Evolutionary conservation across 2,797 vertebrate species (phyloP), one percentile per base, ranked within the genome.

Genomic region (Sebastes minor): DNA sequence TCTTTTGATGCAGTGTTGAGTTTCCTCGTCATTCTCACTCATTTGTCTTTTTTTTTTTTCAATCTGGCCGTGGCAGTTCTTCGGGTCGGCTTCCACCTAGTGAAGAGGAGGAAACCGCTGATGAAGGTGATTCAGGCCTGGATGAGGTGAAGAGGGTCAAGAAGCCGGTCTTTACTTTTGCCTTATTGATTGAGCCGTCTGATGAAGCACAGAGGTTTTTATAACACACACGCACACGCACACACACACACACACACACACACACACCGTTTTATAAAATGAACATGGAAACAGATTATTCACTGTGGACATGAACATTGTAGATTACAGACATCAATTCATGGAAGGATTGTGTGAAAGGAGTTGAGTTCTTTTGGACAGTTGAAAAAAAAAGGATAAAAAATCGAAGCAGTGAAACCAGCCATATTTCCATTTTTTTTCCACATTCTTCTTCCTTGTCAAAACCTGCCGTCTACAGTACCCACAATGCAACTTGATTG

Each of bases 51-150:
- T 30, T 81, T 64, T 64, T 64, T 35, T 18, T 20, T 60, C 53
- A 42, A 38, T 28, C 33, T 13, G 28, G 56, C 25, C 62, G 23
- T 69, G 71, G 38, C 61, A 46, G 16, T 16, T 68, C 66, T 35
- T 80, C 38, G 14, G 71, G 76, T 35, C 30, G 25, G 33, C 9
- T 18, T 67, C 27, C 33, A 68, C 52, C 30, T 57, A 35, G n/a
- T 46, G 73, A 71, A 59, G 59, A 71, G 53, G 9, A 82, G 53
- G 7, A 82, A 85, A 70, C 62, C 35, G 77, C 76, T 60, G 81
- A 80, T 76, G 60, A 28, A 71, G 12, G 71, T 22, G 64, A 77
- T 75, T 76, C 55, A 46, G n/a, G n/a, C 52, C 49, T 77, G 18
- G 18, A 71, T n/a, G 14, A 42, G 30, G 35, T 78, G 60, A 27